A percentile compares a stretch with the other conserved stretches of the same genome.
Conservation (phyloP, 2,888 invertebrate species). For the Conops quadrifasciatus region DNA sequence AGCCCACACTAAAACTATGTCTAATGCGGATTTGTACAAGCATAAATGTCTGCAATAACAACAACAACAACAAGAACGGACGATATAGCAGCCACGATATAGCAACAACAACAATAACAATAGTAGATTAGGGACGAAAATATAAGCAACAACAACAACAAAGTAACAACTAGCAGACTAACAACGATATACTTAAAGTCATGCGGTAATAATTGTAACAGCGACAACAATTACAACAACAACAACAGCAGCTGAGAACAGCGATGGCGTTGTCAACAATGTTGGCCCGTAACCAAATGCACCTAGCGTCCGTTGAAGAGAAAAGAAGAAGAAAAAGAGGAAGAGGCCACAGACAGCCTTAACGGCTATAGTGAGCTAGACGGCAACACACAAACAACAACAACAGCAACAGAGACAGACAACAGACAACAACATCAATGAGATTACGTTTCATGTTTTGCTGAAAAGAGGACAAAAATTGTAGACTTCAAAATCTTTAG, state of each 20-base stretch:
- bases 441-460: too few relatives aligned
- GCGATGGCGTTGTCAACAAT: not conserved
- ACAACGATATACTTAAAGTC: too few relatives aligned
- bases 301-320: not conserved
- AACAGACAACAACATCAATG: too few relatives aligned
- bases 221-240: not conserved
- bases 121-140: not conserved
- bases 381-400: not conserved
- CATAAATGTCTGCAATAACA: slow-evolving; percentile 27
- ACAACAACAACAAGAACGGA: slow-evolving; percentile 12
- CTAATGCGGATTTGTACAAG: slow-evolving; percentile 30
- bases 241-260: not conserved
- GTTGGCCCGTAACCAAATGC: not conserved
- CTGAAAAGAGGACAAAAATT: too few relatives aligned
- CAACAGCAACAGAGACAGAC: too few relatives aligned
- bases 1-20: slow-evolving; percentile 30
- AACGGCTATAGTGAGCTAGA: not conserved
- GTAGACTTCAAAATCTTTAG: too few relatives aligned
- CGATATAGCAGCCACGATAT: too few relatives aligned
- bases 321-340: not conserved
- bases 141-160: too few relatives aligned
- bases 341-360: not conserved
- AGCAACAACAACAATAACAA: slow-evolving; percentile 7
- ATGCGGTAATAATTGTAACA: not conserved
- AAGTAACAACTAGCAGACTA: not conserved